Conservation (phyloP, 64 coral and sea anemone genomes). For the Porites lutea region DNA sequence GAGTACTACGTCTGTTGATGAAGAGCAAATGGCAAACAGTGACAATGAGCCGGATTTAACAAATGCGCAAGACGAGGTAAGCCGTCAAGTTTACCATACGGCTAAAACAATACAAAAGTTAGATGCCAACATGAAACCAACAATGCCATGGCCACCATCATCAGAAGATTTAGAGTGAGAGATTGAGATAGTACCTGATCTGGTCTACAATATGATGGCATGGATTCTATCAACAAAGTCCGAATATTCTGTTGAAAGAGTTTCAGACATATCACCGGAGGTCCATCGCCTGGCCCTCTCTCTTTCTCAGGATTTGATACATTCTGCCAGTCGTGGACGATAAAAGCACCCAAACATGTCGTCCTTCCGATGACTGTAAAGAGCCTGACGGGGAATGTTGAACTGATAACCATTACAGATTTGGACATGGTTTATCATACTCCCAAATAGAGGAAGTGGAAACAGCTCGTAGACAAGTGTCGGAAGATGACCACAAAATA, state of each 20-base stretch:
- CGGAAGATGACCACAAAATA: constrained; percentile 27
- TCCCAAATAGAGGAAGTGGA: constrained; percentile 60
- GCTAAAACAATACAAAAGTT: neutral
- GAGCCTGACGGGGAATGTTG: neutral
- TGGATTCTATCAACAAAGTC: too few species aligned
- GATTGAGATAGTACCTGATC: too few species aligned
- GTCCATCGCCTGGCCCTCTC: neutral
- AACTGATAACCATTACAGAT: constrained; percentile 60
- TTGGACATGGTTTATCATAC: constrained; percentile 60
- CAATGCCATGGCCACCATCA: too few species aligned
- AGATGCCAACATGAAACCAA: neutral
- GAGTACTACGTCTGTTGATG: too few species aligned
- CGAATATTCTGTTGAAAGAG: too few species aligned
- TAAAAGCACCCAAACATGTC: constrained; percentile 27
- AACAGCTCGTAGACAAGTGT: constrained; percentile 51
- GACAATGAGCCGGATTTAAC: too few species aligned
- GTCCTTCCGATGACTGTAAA: neutral
- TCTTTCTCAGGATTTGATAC: constrained; percentile 4
- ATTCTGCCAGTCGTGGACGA: neutral
- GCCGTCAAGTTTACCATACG: too few species aligned
- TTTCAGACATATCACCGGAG: too few species aligned
- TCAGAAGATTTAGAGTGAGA: too few species aligned
- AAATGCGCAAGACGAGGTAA: too few species aligned
- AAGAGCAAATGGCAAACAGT: too few species aligned
- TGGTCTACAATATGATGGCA: too few species aligned